A percentile compares a stretch with the other conserved stretches of the same genome.
phyloP scores from a whole-genome alignment of 1,140 invertebrate species.

The Solenopsis invicta region DNA sequence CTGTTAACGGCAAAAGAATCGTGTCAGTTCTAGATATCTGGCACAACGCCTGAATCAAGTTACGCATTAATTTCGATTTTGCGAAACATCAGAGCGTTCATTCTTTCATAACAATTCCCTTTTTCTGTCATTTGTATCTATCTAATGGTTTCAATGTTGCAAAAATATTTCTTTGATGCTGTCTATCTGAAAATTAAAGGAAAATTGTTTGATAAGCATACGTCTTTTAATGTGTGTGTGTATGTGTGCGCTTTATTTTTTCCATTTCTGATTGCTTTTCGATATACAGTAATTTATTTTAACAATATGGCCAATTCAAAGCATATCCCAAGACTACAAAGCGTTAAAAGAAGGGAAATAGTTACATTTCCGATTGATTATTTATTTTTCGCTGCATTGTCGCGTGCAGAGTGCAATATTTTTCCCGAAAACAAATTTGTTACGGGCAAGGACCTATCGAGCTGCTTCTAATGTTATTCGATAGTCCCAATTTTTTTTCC shows the following conservation, averaged over 20 bases:
- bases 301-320: slow-evolving; percentile 1
- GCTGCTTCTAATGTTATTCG: slow-evolving; percentile 38
- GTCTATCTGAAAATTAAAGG: slow-evolving; percentile 14
- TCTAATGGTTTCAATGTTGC: neutral
- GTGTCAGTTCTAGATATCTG: slow-evolving; percentile 20
- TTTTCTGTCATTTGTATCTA: neutral
- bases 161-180: neutral
- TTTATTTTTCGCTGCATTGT: slow-evolving; percentile 18
- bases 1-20: slow-evolving; percentile 49
- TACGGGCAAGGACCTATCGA: neutral
- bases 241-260: neutral
- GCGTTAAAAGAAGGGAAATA: neutral
- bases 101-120: slow-evolving; percentile 18
- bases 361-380: neutral
- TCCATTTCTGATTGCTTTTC: neutral
- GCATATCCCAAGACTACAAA: neutral
- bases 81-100: slow-evolving; percentile 11
- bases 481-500: slow-evolving; percentile 62
- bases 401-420: neutral
- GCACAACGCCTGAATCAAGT: slow-evolving; percentile 41
- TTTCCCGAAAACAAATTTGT: slow-evolving; percentile 25
- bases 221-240: neutral
- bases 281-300: slow-evolving; percentile 27
- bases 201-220: slow-evolving; percentile 11
- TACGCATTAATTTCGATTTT: slow-evolving; percentile 53